Conservation (phyloP, 2,888 invertebrate genomes). For the Temnothorax rugatulus region DNA sequence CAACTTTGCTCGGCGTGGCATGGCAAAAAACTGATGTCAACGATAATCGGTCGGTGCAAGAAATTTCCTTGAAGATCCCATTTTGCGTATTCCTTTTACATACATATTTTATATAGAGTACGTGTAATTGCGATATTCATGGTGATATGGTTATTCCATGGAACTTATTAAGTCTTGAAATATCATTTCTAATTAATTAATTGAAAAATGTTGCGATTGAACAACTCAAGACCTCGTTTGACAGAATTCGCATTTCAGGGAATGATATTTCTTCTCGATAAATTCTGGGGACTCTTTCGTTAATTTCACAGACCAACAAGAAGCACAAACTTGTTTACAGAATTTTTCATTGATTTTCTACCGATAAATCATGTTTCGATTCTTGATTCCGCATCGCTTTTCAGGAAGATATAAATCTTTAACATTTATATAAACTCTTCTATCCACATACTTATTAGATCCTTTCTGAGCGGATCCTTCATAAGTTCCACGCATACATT, state of each 20-base stretch:
- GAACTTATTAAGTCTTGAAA: conserved; percentile 9
- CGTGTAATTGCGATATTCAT: not conserved
- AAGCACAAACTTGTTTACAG: not conserved
- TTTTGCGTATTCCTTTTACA: conserved; percentile 7
- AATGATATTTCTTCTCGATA: not conserved
- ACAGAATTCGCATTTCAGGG: not conserved
- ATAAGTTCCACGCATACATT: not conserved
- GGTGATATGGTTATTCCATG: not conserved
- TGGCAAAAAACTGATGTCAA: conserved; percentile 32
- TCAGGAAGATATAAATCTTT: not conserved
- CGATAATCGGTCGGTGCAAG: conserved; percentile 11
- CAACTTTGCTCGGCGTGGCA: not conserved
- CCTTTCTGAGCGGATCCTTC: not conserved
- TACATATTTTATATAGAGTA: conserved; percentile 19
- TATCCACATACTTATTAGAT: not conserved
- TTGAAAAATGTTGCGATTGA: not conserved
- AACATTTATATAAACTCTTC: not conserved
- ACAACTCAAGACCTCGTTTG: not conserved
- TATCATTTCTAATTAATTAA: conserved; percentile 33
- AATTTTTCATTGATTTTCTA: not conserved
- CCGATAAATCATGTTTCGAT: not conserved
- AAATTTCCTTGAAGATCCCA: not conserved
- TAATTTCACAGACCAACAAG: not conserved
- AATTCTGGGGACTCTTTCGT: not conserved
- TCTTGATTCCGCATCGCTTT: not conserved